Percentiles rank a stretch among this genome's conserved stretches.
phyloP scores from a whole-genome alignment of 2,797 vertebrate species.

The Mus caroli region DNA sequence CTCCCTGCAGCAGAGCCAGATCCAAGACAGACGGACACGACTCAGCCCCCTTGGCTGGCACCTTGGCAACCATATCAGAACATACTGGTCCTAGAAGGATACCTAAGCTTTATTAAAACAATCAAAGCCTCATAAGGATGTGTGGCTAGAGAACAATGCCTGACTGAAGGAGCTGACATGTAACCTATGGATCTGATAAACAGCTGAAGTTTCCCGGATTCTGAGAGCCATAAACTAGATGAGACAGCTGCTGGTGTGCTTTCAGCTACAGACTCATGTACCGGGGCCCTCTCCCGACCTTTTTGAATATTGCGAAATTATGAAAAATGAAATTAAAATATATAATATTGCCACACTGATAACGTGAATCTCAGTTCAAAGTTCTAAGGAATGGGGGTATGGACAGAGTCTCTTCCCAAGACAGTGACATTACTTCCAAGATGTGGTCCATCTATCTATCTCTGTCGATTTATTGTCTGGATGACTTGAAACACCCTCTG shows the following conservation, averaged over 20 bases:
- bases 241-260: not conserved
- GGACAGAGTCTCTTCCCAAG: accelerated
- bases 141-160: not conserved
- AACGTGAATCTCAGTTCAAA: not conserved
- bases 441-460: accelerated
- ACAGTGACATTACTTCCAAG: not conserved
- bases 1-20: conserved; percentile 54
- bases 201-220: not conserved
- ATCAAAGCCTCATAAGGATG: not conserved
- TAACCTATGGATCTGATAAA: not conserved
- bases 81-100: not conserved
- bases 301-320: not conserved
- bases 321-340: not conserved
- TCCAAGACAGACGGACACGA: conserved; percentile 24
- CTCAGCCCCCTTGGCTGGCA: not conserved
- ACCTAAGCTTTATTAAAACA: not conserved
- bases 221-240: not conserved
- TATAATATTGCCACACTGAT: not conserved
- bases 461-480: not conserved
- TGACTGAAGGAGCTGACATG: not conserved
- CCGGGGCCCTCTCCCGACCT: not conserved
- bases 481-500: not conserved
- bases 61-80: conserved; percentile 38
- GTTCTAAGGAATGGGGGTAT: not conserved
- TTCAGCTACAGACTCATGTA: not conserved